Evolutionary conservation across 2,797 vertebrate species (phyloP), one percentile per base, ranked within the genome.

Genomic region (Esox masquinongy): DNA sequence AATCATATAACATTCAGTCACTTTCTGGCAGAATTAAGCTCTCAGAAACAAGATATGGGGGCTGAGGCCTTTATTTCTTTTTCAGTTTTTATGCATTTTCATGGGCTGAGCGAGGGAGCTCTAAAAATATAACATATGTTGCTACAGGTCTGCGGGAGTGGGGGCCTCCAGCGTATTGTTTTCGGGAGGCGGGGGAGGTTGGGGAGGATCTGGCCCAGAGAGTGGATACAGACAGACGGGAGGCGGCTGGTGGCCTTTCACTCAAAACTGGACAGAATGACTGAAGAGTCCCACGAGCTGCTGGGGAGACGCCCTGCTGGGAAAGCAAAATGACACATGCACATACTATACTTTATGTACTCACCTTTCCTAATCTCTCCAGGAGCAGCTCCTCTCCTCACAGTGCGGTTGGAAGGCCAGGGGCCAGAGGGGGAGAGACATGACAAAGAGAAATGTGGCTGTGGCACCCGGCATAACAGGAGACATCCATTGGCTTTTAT

Each of bases 71-170:
- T 84, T 79, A 81, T 31, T 31, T 80, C 51, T 75, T 80, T 88
- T 88, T 83, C 64, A 77, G 81, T 86, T 90, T 77, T 78, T 17
- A 26, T 50, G 16, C 24, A 83, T 77, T 75, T 53, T 83, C 56
- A 72, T 87, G 87, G 89, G 90, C 85, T 77, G 84, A 89, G 86
- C 73, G 84, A 91, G 85, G 72, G 87, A 80, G 71, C 85, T 91
- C 93, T 92, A 94, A 93, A 94, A 94, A 94, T 94, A 93, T 93
- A 93, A 89, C 90, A 92, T 84, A 90, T 94, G 92, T 91, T 93
- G 80, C 86, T 91, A 80, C 89, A 92, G 88, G 90, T 92, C 91
- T 91, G 88, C 88, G 86, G 83, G 83, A 90, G 87, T 76, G 79
- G 85, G 84, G 88, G 51, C 87, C 91, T 81, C 87, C 75, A 79